Percentiles rank a stretch among this genome's conserved stretches.
Conservation (phyloP, 2,888 invertebrate genomes). For the Diplolepis rosae region DNA sequence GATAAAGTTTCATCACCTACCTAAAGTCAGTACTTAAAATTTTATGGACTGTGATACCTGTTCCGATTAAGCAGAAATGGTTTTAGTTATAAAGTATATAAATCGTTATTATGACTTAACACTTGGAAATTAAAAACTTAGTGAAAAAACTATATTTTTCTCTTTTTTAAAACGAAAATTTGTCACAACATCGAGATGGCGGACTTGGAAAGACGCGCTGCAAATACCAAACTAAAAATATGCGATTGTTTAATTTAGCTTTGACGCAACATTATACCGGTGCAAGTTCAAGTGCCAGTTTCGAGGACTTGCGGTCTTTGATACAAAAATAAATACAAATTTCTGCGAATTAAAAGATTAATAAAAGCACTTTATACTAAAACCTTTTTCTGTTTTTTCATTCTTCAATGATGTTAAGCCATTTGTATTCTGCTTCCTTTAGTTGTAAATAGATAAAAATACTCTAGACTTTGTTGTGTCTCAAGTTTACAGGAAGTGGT, state of each 20-base stretch:
- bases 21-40: too few relatives aligned
- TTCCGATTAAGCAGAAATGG: too few relatives aligned
- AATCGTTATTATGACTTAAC: neutral
- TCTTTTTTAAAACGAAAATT: neutral
- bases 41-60: too few relatives aligned
- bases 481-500: neutral
- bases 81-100: neutral
- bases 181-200: neutral
- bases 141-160: neutral
- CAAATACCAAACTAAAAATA: constrained; percentile 5
- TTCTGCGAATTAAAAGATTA: neutral
- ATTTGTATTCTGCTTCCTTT: too few relatives aligned
- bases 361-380: too few relatives aligned
- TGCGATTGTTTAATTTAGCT: constrained; percentile 1
- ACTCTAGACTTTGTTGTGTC: neutral
- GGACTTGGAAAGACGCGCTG: neutral
- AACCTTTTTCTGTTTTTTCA: too few relatives aligned
- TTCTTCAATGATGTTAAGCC: too few relatives aligned
- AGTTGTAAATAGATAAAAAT: neutral
- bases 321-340: neutral
- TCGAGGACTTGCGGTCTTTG: neutral
- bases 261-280: constrained; percentile 2
- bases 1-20: neutral
- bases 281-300: constrained; percentile 12
- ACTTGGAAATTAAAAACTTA: neutral